Base-by-base conservation (phyloP, 2,113 vertebrate genomes). In the Actenoides lindsayi region DNA sequence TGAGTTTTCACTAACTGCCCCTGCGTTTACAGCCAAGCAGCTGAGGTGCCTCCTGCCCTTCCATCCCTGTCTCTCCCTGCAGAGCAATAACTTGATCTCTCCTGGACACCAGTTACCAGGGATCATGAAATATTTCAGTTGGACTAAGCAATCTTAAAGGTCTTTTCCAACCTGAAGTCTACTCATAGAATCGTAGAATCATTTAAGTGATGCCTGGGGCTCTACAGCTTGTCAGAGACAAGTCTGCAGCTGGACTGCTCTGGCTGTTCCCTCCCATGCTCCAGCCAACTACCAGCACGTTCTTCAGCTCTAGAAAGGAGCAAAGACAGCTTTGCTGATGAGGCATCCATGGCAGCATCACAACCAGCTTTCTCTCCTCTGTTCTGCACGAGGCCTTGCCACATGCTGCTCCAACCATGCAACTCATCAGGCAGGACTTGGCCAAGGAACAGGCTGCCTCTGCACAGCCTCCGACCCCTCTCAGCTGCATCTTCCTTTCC, bases 401-500 rank as follows among this genome's bases (percentile, higher is more conserved):
- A 65, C 1, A 0, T 9, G 41, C 65, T 89, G 79, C 76, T 90
- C 28, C 44, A 77, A 63, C 33, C 11, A 27, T 2, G 3, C n/a
- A 71, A 20, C 16, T 79, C 53, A 62, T 53, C n/a, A 25, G 1
- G 1, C 42, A 69, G 50, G 68, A 70, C 42, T 64, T 73, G 1
- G 5, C 39, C 48, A 51, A 93, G 33, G 44, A 79, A 42, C 1
- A 4, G 41, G 42, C 39, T 93, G 57, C 41, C 24, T 19, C 48
- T 30, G 51, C 2, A 2, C 15, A 62, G 59, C 67, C 64, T 74
- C 71, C 0, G 0, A 33, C 4, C 48, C 18, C 51, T 54, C 59
- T 62, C 51, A 87, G 77, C 23, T 65, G 24, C 44, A 82, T 35
- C 14, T 35, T 82, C 65, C 39, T 31, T 76, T 82, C 62, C 48